phyloP scores from a whole-genome alignment of 2,888 invertebrate species.

The Hypercompe scribonia region DNA sequence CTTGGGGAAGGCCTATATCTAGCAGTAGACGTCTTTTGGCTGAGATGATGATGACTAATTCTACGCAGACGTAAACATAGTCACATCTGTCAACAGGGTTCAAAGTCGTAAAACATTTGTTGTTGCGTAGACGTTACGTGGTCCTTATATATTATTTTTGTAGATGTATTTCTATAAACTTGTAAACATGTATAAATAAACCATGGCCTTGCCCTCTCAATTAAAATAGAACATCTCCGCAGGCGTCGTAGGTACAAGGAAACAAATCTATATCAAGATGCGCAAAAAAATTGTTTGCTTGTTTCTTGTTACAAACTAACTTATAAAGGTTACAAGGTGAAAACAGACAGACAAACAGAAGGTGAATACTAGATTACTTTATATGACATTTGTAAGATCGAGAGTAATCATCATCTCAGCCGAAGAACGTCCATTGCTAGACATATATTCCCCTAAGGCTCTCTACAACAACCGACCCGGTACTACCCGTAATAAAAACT shows the following conservation, averaged over 20 bases:
- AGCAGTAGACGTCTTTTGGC: too few species aligned
- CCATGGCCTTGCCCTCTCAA: constrained; percentile 15
- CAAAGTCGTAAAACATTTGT: neutral
- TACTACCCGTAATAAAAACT: too few species aligned
- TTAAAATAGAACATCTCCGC: constrained; percentile 19
- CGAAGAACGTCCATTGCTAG: too few species aligned
- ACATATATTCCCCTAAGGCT: too few species aligned
- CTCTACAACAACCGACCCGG: too few species aligned
- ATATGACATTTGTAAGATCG: too few species aligned
- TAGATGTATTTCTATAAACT: constrained; percentile 7
- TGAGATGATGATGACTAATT: neutral
- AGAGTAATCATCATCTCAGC: too few species aligned
- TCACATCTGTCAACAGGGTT: neutral
- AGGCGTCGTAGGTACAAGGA: constrained; percentile 2
- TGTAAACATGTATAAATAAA: constrained; percentile 18
- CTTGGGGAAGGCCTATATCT: too few species aligned
- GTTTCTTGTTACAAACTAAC: neutral
- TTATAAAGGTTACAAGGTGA: neutral
- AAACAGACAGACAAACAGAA: too few species aligned
- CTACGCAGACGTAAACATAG: neutral
- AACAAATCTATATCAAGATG: neutral
- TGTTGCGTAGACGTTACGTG: neutral
- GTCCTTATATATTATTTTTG: neutral
- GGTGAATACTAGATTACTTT: too few species aligned
- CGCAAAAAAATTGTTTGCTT: neutral